phyloP scores from a whole-genome alignment of 53 echinoderm and acorn worm species.

The Stichopus horrens region DNA sequence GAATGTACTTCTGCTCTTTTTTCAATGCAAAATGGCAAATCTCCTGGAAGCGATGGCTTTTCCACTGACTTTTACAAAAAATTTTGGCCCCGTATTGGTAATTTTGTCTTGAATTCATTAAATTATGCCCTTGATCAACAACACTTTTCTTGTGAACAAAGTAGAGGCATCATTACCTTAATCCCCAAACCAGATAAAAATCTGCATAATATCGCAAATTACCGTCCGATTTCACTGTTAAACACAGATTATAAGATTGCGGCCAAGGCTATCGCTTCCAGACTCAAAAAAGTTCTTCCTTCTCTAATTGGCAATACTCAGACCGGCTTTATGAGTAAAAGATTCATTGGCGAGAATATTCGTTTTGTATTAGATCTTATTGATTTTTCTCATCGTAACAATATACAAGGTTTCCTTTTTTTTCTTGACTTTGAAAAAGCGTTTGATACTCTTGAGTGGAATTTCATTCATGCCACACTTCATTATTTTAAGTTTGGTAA shows the following conservation, averaged over 20 bases:
- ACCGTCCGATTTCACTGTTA: conserved; percentile 61
- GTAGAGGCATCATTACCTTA: conserved; percentile 57
- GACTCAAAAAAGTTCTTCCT: conserved; percentile 50
- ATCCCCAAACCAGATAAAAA: conserved; percentile 59
- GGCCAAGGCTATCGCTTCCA: conserved; percentile 48
- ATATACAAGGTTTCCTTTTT: conserved; percentile 39
- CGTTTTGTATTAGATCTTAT: conserved; percentile 48
- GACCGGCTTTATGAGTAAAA: conserved; percentile 53
- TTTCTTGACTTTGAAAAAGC: conserved; percentile 38
- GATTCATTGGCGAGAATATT: conserved; percentile 65
- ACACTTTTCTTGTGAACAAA: conserved; percentile 44
- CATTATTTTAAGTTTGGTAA: too few species aligned
- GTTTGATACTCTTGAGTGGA: too few species aligned
- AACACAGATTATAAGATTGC: conserved; percentile 64
- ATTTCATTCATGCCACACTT: too few species aligned
- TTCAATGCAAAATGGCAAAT: conserved; percentile 59
- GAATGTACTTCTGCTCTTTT: too few species aligned
- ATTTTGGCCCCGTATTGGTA: conserved; percentile 53
- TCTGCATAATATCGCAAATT: conserved; percentile 47
- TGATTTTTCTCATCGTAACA: conserved; percentile 9
- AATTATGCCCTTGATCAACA: conserved; percentile 53
- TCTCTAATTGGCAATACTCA: conserved; percentile 50
- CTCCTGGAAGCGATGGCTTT: conserved; percentile 63
- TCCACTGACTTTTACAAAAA: conserved; percentile 59
- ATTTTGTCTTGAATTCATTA: conserved; percentile 42